Evolutionary conservation across 2,888 invertebrate genomes (phyloP), one percentile per base, ranked within the genome.

Genomic region (Oxyscelio sp.): DNA sequence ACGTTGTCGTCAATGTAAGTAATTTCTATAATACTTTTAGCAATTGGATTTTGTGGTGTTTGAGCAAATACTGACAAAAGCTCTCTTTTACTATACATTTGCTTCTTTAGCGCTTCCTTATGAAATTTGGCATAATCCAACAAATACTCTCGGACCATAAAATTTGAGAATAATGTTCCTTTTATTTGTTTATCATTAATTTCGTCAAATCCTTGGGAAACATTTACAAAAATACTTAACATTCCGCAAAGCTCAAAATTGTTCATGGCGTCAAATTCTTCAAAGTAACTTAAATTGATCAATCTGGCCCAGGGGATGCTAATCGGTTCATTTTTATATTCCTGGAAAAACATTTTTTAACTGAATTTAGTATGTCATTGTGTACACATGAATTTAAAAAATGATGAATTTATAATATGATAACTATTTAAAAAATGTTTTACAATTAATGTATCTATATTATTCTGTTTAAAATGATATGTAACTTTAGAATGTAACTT

Each of bases 161-260:
- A 74, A 22, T 65, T 24, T 1, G 43, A 22, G 1, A 4, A 19
- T 0, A 65, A 4, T 9, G 15, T 24, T 0, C 75, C 75, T 8
- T 75, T 75, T 9, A 9, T 43, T 1, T 22, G 4, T 21, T 22
- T 48, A n/a, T 77, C 58, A 0, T 59, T 19, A 3, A 50, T 21
- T 45, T 77, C 77, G n/a, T 77, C 24, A 24, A 40, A 77, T 1
- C 77, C 77, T 15, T 66, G 58, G 24, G 19, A 34, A 0, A 77
- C 77, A 9, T 77, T 66, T 0, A 59, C 66, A 3, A 77, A 59
- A 40, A 59, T 45, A 34, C 66, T 66, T 13, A 77, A 21, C 15
- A 77, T 66, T 9, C 65, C 58, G 5, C 58, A 56, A 8, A 77
- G 43, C 19, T 66, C 68, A 15, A 50, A 68, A 56, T 77, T 77